Percentiles rank a stretch among this genome's conserved stretches.
Evolutionary conservation across 2,888 invertebrate genomes (phyloP).

Genomic region (Scaptomyza polygonia): DNA sequence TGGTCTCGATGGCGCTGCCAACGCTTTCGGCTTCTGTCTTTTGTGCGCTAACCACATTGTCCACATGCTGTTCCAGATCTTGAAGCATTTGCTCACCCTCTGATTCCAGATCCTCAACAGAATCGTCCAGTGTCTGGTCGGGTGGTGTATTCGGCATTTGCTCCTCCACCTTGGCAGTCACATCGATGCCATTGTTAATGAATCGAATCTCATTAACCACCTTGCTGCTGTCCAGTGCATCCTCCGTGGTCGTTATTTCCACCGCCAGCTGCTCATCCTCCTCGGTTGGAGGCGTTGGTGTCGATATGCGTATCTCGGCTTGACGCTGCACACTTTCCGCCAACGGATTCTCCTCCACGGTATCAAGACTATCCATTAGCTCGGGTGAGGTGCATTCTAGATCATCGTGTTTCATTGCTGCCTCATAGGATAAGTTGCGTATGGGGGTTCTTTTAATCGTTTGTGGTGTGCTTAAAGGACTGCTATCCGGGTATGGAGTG

Average conservation of each 20-base stretch:
- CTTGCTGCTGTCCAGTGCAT: slow-evolving; percentile 76
- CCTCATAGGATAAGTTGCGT: slow-evolving; percentile 79
- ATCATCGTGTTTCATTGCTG: slow-evolving; percentile 74
- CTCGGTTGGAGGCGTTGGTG: slow-evolving; percentile 76
- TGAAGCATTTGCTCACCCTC: slow-evolving; percentile 51
- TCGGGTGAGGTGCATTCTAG: slow-evolving; percentile 77
- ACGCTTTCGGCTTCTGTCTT: slow-evolving; percentile 45
- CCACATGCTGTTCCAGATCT: slow-evolving; percentile 55
- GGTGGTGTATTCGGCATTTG: slow-evolving; percentile 64
- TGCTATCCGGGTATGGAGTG: slow-evolving; percentile 82
- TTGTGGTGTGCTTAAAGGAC: slow-evolving; percentile 67
- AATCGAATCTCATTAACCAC: slow-evolving; percentile 83
- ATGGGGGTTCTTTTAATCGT: slow-evolving; percentile 72
- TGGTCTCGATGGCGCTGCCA: slow-evolving; percentile 42
- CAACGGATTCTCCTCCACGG: slow-evolving; percentile 58
- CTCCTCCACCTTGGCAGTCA: slow-evolving; percentile 80
- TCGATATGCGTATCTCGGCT: slow-evolving; percentile 55
- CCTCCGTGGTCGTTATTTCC: slow-evolving; percentile 81
- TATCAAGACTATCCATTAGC: slow-evolving; percentile 77
- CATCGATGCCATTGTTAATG: slow-evolving; percentile 84
- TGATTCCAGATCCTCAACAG: slow-evolving; percentile 59
- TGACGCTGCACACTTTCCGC: slow-evolving; percentile 29
- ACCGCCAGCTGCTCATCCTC: slow-evolving; percentile 82
- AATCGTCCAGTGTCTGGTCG: slow-evolving; percentile 34
- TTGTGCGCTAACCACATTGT: slow-evolving; percentile 48